Base-by-base conservation (phyloP, 2,797 vertebrate species). In the Brachyalestes nurse region DNA sequence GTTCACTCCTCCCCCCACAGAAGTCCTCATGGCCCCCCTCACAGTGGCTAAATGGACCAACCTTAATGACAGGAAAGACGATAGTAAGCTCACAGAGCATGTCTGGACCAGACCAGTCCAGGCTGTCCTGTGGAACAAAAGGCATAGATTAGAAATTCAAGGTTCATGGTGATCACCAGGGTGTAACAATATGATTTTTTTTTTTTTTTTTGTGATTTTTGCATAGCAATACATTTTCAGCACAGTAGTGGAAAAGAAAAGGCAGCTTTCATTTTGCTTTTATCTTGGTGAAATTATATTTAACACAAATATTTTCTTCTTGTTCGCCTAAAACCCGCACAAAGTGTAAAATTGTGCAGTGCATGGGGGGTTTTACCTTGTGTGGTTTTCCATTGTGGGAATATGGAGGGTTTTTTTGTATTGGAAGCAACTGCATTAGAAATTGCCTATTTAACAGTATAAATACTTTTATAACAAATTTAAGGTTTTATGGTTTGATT, bases 21-120 rank as follows among this genome's bases (percentile, higher is more conserved):
- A 61, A 38, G 55, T 21, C 72, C 62, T 80, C 60, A 28, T 23
- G 66, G 53, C 73, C 65, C 74, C 58, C 51, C 47, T 64, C 23
- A 66, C 45, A 67, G 5, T 73, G 38, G 74, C 78, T 85, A 62
- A 82, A 78, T 72, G 66, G 77, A 78, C 74, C 17, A 0, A 81
- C 64, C 85, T 88, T 86, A 79, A 86, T 90, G 91, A 87, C 87
- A 82, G 76, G 82, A 89, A 82, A 78, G 72, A 72, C 62, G 71
- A 81, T 84, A 75, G 84, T 93, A 92, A 93, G 87, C 88, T 84
- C 74, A 70, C 88, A 85, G 84, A 87, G 93, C 89, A 93, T 90
- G 88, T 79, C 84, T 89, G 81, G 61, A 77, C 51, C 58, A 75
- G 73, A 80, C 81, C 67, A 72, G 75, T 73, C 4, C 10, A 55